phyloP scores from a whole-genome alignment of 2,797 vertebrate species.

The Gastrophryne carolinensis region DNA sequence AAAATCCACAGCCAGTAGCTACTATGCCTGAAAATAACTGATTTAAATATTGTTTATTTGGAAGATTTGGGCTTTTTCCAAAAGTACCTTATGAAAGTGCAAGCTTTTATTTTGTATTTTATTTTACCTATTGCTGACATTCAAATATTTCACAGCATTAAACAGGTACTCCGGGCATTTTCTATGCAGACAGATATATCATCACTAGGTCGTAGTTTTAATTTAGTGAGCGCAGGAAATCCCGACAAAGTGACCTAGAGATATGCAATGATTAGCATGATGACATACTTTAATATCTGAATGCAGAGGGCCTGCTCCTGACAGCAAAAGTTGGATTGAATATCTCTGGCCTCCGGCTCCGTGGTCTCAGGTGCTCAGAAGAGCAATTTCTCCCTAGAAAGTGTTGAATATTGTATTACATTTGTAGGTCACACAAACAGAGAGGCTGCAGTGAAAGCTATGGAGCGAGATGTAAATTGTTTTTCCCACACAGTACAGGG shows the following conservation, averaged over 20 bases:
- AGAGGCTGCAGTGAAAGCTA: background rate
- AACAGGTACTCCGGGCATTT: background rate
- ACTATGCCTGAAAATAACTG: conserved; percentile 12
- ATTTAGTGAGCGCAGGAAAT: conserved; percentile 27
- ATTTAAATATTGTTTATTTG: conserved; percentile 20
- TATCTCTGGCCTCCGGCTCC: conserved; percentile 35
- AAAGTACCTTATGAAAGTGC: background rate
- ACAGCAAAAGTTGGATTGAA: conserved; percentile 38
- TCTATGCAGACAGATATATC: conserved; percentile 17
- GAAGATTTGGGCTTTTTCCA: background rate
- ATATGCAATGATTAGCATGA: conserved; percentile 40
- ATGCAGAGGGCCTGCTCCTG: conserved; percentile 35
- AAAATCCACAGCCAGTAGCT: conserved; percentile 45
- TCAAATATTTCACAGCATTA: background rate
- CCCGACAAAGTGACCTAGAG: conserved; percentile 35
- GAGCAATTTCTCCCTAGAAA: conserved; percentile 23
- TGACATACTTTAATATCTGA: conserved; percentile 41
- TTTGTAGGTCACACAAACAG: conserved; percentile 45
- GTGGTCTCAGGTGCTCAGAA: conserved; percentile 41
- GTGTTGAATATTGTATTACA: conserved; percentile 44
- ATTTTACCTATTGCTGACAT: conserved; percentile 16
- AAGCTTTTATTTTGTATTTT: conserved; percentile 27
- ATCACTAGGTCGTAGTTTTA: conserved; percentile 33
- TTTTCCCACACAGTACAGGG: conserved; percentile 5
- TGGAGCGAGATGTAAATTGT: conserved; percentile 4